These are phyloP conservation scores for Ascaphus truei DNA, from an alignment of 2,113 vertebrate genomes.

Conservation along the genomic window DNA sequence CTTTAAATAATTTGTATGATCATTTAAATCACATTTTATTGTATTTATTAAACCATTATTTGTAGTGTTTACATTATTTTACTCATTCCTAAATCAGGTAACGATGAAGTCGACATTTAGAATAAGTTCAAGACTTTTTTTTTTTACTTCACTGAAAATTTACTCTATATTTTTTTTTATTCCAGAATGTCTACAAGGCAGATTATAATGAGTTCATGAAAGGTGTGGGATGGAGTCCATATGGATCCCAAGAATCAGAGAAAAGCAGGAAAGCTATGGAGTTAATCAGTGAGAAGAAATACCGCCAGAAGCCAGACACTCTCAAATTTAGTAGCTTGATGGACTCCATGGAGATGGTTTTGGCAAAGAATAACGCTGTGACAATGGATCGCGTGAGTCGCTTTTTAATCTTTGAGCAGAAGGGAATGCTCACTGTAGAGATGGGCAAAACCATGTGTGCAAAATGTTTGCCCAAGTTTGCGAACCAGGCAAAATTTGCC, in stretches of 20 bases:
- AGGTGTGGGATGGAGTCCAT: slow-evolving; percentile 77
- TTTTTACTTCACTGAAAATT: not conserved
- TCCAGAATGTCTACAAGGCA: slow-evolving; percentile 80
- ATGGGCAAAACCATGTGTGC: no score
- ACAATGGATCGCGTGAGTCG: slow-evolving; percentile 77
- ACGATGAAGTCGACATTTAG: no score
- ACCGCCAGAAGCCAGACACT: slow-evolving; percentile 65
- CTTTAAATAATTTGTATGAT: no score
- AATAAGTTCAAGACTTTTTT: no score
- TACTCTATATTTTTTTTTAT: slow-evolving; percentile 17
- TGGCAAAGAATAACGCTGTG: slow-evolving; percentile 83
- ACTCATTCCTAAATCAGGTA: no score
- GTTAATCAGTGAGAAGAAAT: slow-evolving; percentile 63
- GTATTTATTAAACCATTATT: no score
- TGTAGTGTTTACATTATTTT: no score
- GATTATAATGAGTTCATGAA: slow-evolving; percentile 72
- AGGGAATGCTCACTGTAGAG: no score
- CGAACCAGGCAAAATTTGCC: no score
- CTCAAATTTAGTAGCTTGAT: slow-evolving; percentile 85
- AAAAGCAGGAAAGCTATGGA: slow-evolving; percentile 68
- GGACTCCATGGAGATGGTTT: slow-evolving; percentile 79
- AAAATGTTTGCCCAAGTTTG: no score
- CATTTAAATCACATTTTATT: no score
- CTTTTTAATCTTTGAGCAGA: no score
- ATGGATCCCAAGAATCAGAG: slow-evolving; percentile 79